phyloP scores from a whole-genome alignment of 1,140 invertebrate species.

The Zaprionus inermis region DNA sequence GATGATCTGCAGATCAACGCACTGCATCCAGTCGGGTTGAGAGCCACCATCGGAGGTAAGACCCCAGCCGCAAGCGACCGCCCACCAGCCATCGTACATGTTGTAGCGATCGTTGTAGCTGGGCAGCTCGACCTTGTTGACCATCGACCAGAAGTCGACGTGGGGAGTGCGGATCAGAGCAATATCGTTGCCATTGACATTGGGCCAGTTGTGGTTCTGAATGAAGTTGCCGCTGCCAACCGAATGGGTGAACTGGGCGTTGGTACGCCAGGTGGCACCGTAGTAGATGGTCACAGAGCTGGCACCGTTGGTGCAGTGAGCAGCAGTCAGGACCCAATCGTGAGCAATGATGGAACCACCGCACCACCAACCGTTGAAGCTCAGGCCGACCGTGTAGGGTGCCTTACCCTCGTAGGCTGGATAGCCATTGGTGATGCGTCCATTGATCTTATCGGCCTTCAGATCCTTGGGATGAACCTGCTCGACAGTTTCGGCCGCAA shows the following conservation, averaged over 20 bases:
- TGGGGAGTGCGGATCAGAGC: conserved; percentile 35
- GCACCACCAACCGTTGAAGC: conserved; percentile 85
- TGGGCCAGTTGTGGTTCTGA: conserved; percentile 42
- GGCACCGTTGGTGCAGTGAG: conserved; percentile 85
- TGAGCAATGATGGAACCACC: conserved; percentile 86
- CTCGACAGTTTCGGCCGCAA: conserved; percentile 28
- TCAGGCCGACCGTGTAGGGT: conserved; percentile 85
- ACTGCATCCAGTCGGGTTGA: conserved; percentile 50
- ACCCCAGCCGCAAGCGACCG: conserved; percentile 54
- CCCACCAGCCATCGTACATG: conserved; percentile 26
- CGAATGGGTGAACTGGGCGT: conserved; percentile 32
- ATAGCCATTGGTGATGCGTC: conserved; percentile 74
- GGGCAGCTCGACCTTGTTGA: conserved; percentile 45
- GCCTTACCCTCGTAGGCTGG: conserved; percentile 83
- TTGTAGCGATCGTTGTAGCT: conserved; percentile 34
- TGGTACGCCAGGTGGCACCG: conserved; percentile 54
- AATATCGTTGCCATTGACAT: conserved; percentile 48
- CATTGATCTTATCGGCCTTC: conserved; percentile 45
- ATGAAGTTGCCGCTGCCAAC: conserved; percentile 44
- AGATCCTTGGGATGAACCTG: conserved; percentile 44
- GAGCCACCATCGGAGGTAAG: conserved; percentile 32
- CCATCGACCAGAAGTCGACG: conserved; percentile 37
- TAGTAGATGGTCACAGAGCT: conserved; percentile 49
- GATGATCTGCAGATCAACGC: conserved; percentile 57
- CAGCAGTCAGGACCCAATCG: conserved; percentile 86